phyloP scores from a whole-genome alignment of 2,888 invertebrate genomes.

The Synanthedon vespiformis region DNA sequence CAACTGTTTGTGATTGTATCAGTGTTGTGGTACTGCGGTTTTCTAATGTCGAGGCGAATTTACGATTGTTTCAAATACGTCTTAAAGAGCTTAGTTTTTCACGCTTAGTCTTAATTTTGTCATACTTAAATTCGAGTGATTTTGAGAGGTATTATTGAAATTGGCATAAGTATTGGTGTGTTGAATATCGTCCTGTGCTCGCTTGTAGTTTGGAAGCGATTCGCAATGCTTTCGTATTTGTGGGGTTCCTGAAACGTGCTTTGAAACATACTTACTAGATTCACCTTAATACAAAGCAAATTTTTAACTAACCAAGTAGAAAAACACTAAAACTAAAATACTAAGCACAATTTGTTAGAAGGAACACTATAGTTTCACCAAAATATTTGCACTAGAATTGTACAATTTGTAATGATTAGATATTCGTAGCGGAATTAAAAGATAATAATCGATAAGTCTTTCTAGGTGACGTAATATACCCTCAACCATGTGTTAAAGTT shows the following conservation, averaged over 20 bases:
- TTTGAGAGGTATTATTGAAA: conserved; percentile 45
- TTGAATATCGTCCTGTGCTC: conserved; percentile 61
- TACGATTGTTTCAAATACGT: neutral
- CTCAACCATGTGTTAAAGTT: too few species aligned
- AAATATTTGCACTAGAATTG: too few species aligned
- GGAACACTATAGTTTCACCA: neutral
- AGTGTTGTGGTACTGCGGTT: neutral
- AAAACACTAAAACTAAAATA: neutral
- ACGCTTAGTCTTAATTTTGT: conserved; percentile 23
- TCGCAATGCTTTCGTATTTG: conserved; percentile 44
- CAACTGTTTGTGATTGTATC: too few species aligned
- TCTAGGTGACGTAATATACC: neutral
- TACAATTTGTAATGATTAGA: neutral
- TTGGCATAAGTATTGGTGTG: conserved; percentile 37
- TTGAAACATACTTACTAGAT: conserved; percentile 7
- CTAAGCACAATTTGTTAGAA: too few species aligned
- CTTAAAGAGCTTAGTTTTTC: conserved; percentile 40
- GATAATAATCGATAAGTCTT: neutral
- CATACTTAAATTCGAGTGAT: conserved; percentile 22
- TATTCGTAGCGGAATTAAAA: neutral
- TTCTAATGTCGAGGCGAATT: conserved; percentile 4
- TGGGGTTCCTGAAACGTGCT: conserved; percentile 33
- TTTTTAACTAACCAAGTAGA: neutral
- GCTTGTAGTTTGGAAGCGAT: conserved; percentile 13
- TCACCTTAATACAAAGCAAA: too few species aligned